Base-by-base conservation (phyloP, 92 coral and sea anemone species). In the Parazoanthus darwini region DNA sequence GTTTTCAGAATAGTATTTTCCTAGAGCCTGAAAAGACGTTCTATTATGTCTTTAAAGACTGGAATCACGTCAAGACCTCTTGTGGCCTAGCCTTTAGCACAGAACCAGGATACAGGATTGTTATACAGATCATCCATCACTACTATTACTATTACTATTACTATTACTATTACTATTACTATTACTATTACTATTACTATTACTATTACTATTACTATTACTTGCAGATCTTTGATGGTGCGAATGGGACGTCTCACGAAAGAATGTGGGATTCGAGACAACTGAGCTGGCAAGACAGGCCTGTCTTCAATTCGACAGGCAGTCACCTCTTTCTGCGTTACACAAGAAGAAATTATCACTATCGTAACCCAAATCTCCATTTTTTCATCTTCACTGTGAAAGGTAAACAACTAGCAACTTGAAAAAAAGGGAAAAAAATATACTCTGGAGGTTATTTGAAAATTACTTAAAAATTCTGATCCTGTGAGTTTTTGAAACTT, bases 41-140 rank as follows among this genome's bases (percentile, higher is more conserved):
- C 8, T 56, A 82, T 37, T 91, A 81, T 20, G 67, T 51, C 3
- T 66, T 39, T 36, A 82, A 91, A 46, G 14, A 46, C 3, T 37
- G 51, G n/a, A 74, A 50, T 8, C 63, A 43, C 33, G 18, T 56
- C 59, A 38, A 18, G 58, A 35, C 79, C 4, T 82, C 25, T 4
- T 93, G 96, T 46, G 78, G 79, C n/a, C 92, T 92, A 26, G 46
- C 73, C 4, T 20, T 93, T 86, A 77, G 26, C 23, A 91, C 96
- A 22, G 89, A 91, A 38, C 77, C 79, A 36, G 92, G 94, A 14
- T 87, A 83, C 72, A 93, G 83, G 37, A 66, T 93, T 1, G 79
- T 85, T 23, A 25, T 93, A 22, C 96, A 91, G 77, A 83, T 77
- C 2, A 74, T 93, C 20, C 42, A 90, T 48, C 73, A 79, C 42